A percentile compares a stretch with the other conserved stretches of the same genome.
Evolutionary conservation across 2,113 vertebrate species (phyloP).

Genomic region (Epinephelus fuscoguttatus): DNA sequence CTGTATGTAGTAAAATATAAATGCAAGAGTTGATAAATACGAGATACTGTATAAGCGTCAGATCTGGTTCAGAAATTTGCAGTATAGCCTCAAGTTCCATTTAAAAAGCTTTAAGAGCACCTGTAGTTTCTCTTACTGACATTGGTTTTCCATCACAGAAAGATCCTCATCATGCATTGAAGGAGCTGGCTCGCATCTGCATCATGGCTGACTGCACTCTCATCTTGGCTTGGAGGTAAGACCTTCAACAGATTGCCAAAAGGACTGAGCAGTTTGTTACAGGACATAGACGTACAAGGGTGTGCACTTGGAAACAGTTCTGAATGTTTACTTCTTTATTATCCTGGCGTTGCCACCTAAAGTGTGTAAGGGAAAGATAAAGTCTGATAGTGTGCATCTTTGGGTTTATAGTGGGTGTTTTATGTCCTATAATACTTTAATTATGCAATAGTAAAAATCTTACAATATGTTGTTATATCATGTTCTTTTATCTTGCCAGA

Average conservation of each 20-base stretch:
- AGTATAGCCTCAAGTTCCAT: neutral
- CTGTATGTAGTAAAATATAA: neutral
- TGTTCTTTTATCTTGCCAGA: neutral
- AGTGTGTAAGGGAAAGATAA: neutral
- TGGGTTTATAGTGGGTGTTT: neutral
- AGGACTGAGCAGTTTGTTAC: neutral
- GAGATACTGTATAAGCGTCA: neutral
- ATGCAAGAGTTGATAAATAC: neutral
- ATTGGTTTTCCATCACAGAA: conserved; percentile 80
- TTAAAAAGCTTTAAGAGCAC: neutral
- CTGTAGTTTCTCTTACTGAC: neutral
- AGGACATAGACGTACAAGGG: neutral
- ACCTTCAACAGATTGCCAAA: neutral
- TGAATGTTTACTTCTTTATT: neutral
- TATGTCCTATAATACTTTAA: neutral
- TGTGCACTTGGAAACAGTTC: neutral
- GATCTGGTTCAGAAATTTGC: neutral
- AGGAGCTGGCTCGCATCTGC: conserved; percentile 92
- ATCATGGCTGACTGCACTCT: conserved; percentile 94
- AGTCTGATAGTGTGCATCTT: neutral
- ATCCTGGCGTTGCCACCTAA: neutral
- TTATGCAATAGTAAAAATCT: neutral
- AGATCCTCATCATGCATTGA: conserved; percentile 90
- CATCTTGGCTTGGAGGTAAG: conserved; percentile 93
- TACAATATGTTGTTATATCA: neutral